Base-by-base conservation (phyloP, 2,113 vertebrate species). In the Aptenodytes forsteri region DNA sequence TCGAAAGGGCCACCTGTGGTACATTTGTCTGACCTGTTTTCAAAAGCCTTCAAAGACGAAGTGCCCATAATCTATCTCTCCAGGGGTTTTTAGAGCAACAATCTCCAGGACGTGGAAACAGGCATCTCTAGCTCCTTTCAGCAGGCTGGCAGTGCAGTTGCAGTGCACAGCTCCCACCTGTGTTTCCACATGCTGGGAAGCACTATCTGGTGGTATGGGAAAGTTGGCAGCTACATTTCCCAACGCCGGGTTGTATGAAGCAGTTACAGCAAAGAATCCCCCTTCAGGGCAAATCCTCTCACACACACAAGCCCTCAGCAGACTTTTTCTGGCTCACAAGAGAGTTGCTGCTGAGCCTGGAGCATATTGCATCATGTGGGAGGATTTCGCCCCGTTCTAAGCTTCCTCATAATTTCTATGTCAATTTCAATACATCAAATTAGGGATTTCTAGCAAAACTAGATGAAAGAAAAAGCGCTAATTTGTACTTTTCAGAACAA, bases 361-460 rank as follows among this genome's bases (percentile, higher is more conserved):
- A 97, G 86, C 91, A 90, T 62, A 83, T 75, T 92, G 89, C n/a
- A 62, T 49, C 42, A 15, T 11, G 72, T 89, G 77, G 94, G 91
- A 96, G 80, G 83, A 78, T 81, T 91, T 87, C 0, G 1, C 47
- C 71, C 80, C 83, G 3, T 73, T 76, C 78, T 55, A 30, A 87
- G n/a, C 52, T 84, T 81, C 72, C 59, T 91, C 69, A 70, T 80
- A 66, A 96, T 94, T 95, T 96, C 64, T 70, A 4, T 87, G 89
- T 87, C 94, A 86, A 38, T 83, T 87, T 50, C 52, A 92, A 83
- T 81, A 62, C 21, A 91, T 71, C 89, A 94, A 78, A 87, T 83
- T 36, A 83, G 83, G 46, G 46, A 55, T 75, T 91, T 95, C 83
- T 75, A 94, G 80, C 61, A 84, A 89, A 89, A 61, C 42, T 79